These are phyloP conservation scores for Manis pentadactyla DNA, from an alignment of 2,797 vertebrate genomes.

Conservation along the genomic window DNA sequence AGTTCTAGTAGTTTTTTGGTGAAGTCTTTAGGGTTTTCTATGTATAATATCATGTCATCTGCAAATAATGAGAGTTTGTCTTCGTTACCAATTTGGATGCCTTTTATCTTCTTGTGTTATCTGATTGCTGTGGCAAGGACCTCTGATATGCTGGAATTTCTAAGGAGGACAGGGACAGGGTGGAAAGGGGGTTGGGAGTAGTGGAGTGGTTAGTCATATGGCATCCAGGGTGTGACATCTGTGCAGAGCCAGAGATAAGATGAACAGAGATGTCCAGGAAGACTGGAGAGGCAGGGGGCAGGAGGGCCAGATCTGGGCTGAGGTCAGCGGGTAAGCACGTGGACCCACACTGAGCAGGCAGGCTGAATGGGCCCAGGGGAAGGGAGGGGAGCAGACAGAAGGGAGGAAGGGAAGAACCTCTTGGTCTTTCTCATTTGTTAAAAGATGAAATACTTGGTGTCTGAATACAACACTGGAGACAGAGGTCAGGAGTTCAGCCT, in stretches of 20 bases:
- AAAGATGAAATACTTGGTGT: background rate
- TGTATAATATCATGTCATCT: too few relatives aligned
- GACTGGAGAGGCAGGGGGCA: background rate
- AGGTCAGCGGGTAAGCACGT: background rate
- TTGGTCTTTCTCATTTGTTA: background rate
- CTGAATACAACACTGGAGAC: background rate
- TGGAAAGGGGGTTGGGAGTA: background rate
- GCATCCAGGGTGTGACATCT: conserved; percentile 13
- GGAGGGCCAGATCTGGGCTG: background rate
- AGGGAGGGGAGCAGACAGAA: background rate
- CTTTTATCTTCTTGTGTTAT: too few relatives aligned
- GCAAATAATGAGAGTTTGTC: too few relatives aligned
- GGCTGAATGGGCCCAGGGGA: background rate
- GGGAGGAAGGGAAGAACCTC: background rate
- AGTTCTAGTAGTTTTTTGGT: too few relatives aligned
- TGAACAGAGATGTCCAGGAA: background rate
- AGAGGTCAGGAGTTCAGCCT: background rate
- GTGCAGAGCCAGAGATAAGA: conserved; percentile 49
- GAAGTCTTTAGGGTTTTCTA: too few relatives aligned
- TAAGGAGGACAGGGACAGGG: background rate
- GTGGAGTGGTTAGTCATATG: conserved; percentile 12
- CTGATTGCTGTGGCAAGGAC: too few relatives aligned
- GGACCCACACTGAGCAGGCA: background rate
- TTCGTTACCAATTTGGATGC: too few relatives aligned
- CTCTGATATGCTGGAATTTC: conserved; percentile 27